Evolutionary conservation across 2,888 invertebrate genomes (phyloP), one percentile per base, ranked within the genome.

Genomic region (Leptarthrus brevirostris): DNA sequence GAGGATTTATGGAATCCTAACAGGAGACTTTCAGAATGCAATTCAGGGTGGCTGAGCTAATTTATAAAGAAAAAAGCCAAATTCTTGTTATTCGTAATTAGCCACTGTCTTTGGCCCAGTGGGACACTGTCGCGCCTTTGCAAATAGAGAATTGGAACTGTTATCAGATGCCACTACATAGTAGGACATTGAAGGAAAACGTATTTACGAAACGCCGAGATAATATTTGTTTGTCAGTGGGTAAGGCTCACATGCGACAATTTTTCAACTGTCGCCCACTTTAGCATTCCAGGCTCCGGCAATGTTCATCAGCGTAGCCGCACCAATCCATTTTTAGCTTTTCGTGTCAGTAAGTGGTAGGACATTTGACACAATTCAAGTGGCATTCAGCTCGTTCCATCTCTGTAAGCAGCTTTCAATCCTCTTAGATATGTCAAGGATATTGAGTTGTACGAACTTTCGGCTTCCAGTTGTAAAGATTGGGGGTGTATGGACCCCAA

Each of bases 401-500:
- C 36, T 30, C 30, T 58, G 36, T 58, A 40, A 58, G 36, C 36
- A 52, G 20, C 69, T 52, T 18, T n/a, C 20, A 69, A 69, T 69
- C 52, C 52, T 69, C 47, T 47, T 52, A 52, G 52, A 30, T 18
- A 52, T 16, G 47, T 34, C 52, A 69, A 44, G 49, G 47, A 26
- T 69, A 69, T 69, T 49, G 69, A 69, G 52, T 52, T 49, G 40
- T 52, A 12, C 49, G 52, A 44, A 34, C 20, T 52, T 69, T 49
- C 30, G 40, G 22, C 22, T 71, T 54, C 16, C 36, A 54, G 24
- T 54, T 71, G 36, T 54, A 34, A 40, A 54, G 22, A 54, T 54
- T 71, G 54, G 24, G 40, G 54, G 36, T 54, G 34, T 40, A 36
- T 71, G 71, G 72, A 73, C 70, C 71, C 69, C 73, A 73, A 73